Base-by-base conservation (phyloP, 64 coral and sea anemone species). In the Platygyra sinensis region DNA sequence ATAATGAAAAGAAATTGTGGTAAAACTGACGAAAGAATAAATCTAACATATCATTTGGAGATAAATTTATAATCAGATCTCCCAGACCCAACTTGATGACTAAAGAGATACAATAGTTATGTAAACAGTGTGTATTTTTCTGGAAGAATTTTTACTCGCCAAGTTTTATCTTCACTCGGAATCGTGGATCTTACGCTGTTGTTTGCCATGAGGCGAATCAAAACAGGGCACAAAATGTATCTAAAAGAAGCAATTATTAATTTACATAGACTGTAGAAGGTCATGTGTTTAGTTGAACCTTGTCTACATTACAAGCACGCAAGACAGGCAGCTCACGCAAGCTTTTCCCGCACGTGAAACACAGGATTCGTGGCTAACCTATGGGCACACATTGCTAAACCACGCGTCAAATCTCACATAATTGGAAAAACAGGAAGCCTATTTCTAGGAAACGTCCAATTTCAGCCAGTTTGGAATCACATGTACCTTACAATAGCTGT, bases 11-110 rank as follows among this genome's bases (percentile, higher is more conserved):
- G 5, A 85, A 85, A 72, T 50, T 85, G 63, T 51, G 33, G 81
- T 28, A n/a, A 50, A 71, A 39, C 62, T 85, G 81, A 52, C 62
- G 81, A 85, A 72, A 50, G 81, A 85, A 85, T 71, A 85, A 20
- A 85, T 67, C 36, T n/a, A 42, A 84, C 50, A 69, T 36, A 84
- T 84, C 62, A 84, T 9, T 19, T 38, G 14, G 22, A 22, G 81
- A 72, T 85, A 63, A 85, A 69, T 71, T 72, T 51, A 85, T 85
- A 85, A 85, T 85, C 62, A 71, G 63, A 27, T 71, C 63, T 85
- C 71, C 15, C 62, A 85, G 62, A 19, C 39, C 33, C 62, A 24
- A 10, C 42, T 71, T 63, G 22, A 85, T 85, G 33, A n/a, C 31
- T 1, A 83, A 67, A 64, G 80, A 30, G 81, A 85, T 85, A 85